A percentile compares a stretch with the other conserved stretches of the same genome.
Evolutionary conservation across 2,797 vertebrate genomes (phyloP).

Genomic region (Labroides dimidiatus): DNA sequence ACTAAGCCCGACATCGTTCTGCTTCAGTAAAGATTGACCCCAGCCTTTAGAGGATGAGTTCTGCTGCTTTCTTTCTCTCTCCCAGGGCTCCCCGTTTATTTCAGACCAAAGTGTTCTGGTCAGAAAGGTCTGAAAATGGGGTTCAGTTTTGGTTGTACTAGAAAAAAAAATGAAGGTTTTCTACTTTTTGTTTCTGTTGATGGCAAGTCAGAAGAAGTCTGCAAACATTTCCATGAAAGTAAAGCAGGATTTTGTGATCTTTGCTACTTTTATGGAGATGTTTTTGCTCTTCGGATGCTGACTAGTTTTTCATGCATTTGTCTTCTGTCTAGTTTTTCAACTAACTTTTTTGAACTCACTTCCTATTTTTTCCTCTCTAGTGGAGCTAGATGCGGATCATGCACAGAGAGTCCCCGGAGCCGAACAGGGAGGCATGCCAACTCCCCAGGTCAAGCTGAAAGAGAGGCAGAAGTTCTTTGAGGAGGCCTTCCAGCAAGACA

Average conservation of each 20-base stretch:
- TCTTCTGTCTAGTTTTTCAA: not conserved
- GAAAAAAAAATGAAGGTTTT: not conserved
- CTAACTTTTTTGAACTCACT: not conserved
- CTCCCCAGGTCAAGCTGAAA: constrained; percentile 90
- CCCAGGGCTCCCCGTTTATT: not conserved
- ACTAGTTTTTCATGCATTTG: not conserved
- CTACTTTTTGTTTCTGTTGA: not conserved
- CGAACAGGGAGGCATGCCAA: constrained; percentile 81
- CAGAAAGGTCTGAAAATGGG: not conserved
- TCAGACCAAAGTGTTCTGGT: not conserved
- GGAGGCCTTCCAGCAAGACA: constrained; percentile 98
- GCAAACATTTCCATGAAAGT: not conserved
- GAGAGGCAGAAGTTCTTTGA: constrained; percentile 98
- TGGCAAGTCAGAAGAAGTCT: no score
- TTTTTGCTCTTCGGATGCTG: not conserved
- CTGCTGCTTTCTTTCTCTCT: constrained; percentile 3
- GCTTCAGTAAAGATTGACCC: constrained; percentile 32
- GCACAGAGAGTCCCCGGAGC: constrained; percentile 89
- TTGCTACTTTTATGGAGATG: not conserved
- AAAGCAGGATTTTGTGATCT: not conserved
- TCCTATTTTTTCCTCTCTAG: constrained; percentile 73
- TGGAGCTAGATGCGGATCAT: constrained; percentile 91
- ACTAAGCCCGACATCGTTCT: constrained; percentile 16
- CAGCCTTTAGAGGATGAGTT: not conserved
- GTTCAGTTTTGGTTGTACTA: not conserved